phyloP scores from a whole-genome alignment of 2,113 vertebrate species.

The Lepisosteus osseus region DNA sequence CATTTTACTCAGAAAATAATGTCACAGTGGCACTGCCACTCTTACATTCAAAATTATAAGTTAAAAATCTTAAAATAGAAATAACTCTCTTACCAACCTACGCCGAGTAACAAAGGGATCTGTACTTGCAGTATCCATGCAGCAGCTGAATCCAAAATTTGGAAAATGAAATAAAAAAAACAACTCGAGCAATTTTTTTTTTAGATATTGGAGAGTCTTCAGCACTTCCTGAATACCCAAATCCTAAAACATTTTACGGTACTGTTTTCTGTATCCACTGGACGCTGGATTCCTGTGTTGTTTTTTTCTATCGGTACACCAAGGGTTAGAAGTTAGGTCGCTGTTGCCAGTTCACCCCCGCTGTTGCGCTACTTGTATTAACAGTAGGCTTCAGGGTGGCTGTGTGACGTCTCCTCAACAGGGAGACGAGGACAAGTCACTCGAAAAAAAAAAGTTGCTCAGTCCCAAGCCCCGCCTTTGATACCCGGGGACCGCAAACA shows the following conservation, averaged over 20 bases:
- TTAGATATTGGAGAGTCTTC: too few relatives aligned
- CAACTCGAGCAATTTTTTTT: too few relatives aligned
- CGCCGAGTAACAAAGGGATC: background rate
- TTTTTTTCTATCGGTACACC: background rate
- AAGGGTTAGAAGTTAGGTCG: conserved; percentile 17
- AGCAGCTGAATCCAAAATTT: background rate
- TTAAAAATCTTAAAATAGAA: conserved; percentile 19
- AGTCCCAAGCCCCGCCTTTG: background rate
- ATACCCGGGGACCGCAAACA: too few relatives aligned
- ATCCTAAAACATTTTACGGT: background rate
- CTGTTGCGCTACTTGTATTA: conserved; percentile 11
- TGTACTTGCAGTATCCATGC: background rate
- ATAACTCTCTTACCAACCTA: conserved; percentile 22
- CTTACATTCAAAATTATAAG: conserved; percentile 4
- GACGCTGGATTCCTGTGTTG: conserved; percentile 2
- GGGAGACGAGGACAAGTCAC: conserved; percentile 40
- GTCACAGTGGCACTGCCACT: too few relatives aligned
- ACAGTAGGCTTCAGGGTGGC: conserved; percentile 33
- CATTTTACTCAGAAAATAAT: too few relatives aligned
- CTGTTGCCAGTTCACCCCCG: conserved; percentile 5
- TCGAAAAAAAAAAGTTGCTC: conserved; percentile 34
- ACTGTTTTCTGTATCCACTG: background rate
- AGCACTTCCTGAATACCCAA: background rate
- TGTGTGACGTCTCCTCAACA: conserved; percentile 34
- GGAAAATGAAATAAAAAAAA: too few relatives aligned